These are phyloP conservation scores for Hemicentrotus pulcherrimus DNA, from an alignment of 35 echinoderm and acorn worm genomes.

Conservation along the genomic window DNA sequence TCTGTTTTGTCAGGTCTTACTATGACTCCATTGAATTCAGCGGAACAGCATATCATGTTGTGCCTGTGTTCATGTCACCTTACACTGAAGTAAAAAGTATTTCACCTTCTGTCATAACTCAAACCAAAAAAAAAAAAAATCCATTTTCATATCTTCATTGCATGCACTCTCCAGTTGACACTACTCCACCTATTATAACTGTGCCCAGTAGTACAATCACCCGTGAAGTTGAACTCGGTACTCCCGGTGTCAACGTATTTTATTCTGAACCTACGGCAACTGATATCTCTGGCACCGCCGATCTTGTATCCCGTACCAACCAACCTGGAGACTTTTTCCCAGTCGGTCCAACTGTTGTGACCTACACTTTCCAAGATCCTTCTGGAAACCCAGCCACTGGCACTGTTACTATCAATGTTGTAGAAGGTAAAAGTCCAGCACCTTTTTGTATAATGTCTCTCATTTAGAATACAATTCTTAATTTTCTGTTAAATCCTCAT, in stretches of 20 bases:
- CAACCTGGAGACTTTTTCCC: slow-evolving; percentile 36
- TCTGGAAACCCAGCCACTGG: slow-evolving; percentile 12
- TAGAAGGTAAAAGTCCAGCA: slow-evolving; percentile 31
- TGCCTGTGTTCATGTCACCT: too few relatives aligned
- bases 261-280: slow-evolving; percentile 59
- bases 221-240: slow-evolving; percentile 42
- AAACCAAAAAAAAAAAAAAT: too few relatives aligned
- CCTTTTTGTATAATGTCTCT: background rate
- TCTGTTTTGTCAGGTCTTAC: too few relatives aligned
- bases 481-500: too few relatives aligned
- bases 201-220: slow-evolving; percentile 16
- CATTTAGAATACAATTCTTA: too few relatives aligned
- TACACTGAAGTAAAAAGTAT: too few relatives aligned
- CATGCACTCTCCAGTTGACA: background rate
- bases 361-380: slow-evolving; percentile 41
- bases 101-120: too few relatives aligned
- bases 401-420: slow-evolving; percentile 31
- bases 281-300: slow-evolving; percentile 31
- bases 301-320: background rate
- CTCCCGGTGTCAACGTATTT: background rate
- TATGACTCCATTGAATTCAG: too few relatives aligned
- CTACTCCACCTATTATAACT: slow-evolving; percentile 45
- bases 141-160: background rate
- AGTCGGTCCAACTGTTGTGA: slow-evolving; percentile 37
- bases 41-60: too few relatives aligned